Evolutionary conservation across 2,113 vertebrate genomes (phyloP).

Genomic region (Chrysemys picta): DNA sequence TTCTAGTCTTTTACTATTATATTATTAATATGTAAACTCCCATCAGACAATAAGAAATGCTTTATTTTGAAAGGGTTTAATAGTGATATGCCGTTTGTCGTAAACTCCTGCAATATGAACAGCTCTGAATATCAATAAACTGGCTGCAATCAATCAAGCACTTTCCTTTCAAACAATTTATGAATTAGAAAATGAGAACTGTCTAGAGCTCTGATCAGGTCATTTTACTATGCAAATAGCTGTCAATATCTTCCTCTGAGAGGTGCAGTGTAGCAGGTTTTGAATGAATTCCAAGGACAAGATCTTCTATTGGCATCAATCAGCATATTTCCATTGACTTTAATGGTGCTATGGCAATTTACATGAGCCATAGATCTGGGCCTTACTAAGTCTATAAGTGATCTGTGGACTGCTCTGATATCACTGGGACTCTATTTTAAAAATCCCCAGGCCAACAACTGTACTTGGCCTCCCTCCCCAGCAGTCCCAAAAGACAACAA

Average conservation of each 20-base stretch:
- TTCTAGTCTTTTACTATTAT: neutral
- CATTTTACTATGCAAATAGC: neutral
- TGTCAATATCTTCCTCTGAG: neutral
- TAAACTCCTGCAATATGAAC: neutral
- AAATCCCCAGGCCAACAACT: neutral
- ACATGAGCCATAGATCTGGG: neutral
- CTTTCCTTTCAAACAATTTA: neutral
- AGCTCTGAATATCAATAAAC: neutral
- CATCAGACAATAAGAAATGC: neutral
- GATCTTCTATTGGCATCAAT: neutral
- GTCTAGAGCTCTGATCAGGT: neutral
- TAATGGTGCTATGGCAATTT: neutral
- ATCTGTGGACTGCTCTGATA: neutral
- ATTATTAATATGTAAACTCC: neutral
- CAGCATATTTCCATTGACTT: conserved; percentile 7
- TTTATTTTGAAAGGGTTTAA: neutral
- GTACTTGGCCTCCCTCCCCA: neutral
- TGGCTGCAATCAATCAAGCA: neutral
- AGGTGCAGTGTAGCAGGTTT: neutral
- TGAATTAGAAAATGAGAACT: neutral
- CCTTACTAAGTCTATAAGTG: neutral
- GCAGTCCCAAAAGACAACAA: neutral
- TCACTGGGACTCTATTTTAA: neutral
- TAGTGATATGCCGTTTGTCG: neutral
- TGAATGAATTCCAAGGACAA: neutral